Base-by-base conservation (phyloP, 1,140 invertebrate species). In the Temnothorax longispinosus region DNA sequence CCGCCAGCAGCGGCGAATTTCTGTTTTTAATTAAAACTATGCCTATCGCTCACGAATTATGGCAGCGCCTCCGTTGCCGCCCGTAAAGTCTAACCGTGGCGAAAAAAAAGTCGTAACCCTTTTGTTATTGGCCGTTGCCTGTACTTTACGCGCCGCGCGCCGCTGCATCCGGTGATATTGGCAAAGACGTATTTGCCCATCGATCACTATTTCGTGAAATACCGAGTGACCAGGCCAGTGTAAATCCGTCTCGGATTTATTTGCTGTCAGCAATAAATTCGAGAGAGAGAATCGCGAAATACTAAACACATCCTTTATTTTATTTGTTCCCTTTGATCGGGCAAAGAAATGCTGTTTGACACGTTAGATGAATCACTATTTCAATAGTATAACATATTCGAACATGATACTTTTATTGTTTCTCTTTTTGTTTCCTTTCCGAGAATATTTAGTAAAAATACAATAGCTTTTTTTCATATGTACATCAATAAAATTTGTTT, bases 241-340 rank as follows among this genome's bases (percentile, higher is more conserved):
- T 71, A 71, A 81, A 81, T 81, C 78, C 78, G 78, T 81, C 78
- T 81, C 78, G 78, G 64, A 81, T 81, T 81, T 81, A 81, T 81
- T 81, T 71, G 64, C 78, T 71, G 78, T 81, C 78, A 71, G 65
- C 64, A 71, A 81, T 81, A 81, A 81, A 81, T 81, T 81, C 52
- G 64, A 81, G 27, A 27, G 64, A 81, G 27, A 27, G 78, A 81
- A 56, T 81, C 78, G 64, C 78, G 38, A 71, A 71, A 81, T 81
- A 81, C 78, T 81, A 81, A 81, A 71, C 78, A 27, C 50, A 56
- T 81, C 65, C 50, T 81, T 81, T 71, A 81, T 81, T 81, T 71
- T 71, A 81, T 81, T 81, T 71, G 38, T 56, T 81, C 50, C 65
- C 71, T 81, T 67, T 38, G 78, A 18, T 32, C 38, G 65, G 15